These are phyloP conservation scores for Phaonia tiefii DNA, from an alignment of 2,888 invertebrate genomes.

Conservation along the genomic window DNA sequence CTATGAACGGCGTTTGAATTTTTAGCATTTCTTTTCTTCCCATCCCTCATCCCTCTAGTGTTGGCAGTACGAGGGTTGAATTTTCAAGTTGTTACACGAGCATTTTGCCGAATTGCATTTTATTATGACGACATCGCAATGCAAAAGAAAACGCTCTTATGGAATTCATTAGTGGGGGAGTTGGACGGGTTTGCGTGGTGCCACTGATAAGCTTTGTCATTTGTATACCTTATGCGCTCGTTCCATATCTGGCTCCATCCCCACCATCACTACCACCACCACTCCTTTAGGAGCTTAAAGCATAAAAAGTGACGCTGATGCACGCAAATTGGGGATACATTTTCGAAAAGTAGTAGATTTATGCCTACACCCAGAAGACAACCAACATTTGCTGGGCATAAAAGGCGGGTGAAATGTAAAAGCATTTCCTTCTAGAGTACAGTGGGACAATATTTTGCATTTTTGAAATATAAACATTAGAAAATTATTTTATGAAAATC, in stretches of 20 bases:
- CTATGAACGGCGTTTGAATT: conserved; percentile 23
- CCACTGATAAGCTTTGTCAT: conserved; percentile 63
- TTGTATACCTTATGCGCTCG: conserved; percentile 31
- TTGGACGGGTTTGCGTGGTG: conserved; percentile 37
- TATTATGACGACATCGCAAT: conserved; percentile 1
- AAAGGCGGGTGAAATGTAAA: conserved; percentile 24
- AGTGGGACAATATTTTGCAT: no score
- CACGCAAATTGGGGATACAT: conserved; percentile 78
- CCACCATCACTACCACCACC: conserved; percentile 32
- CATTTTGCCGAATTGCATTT: conserved; percentile 60
- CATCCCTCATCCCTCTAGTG: no score
- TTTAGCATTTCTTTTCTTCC: background rate
- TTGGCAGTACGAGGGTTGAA: conserved; percentile 46
- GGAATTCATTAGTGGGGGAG: conserved; percentile 33
- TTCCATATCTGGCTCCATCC: conserved; percentile 30
- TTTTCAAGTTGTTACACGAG: conserved; percentile 7
- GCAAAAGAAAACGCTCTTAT: conserved; percentile 32
- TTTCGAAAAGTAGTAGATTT: conserved; percentile 17
- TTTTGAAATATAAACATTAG: no score
- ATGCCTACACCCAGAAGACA: conserved; percentile 36
- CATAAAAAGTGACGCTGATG: conserved; percentile 74
- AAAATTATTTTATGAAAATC: no score
- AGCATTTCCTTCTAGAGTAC: no score
- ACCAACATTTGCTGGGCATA: background rate
- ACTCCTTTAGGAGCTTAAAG: conserved; percentile 39